Conservation (phyloP, 2,888 invertebrate genomes). For the Eupithecia insigniata region DNA sequence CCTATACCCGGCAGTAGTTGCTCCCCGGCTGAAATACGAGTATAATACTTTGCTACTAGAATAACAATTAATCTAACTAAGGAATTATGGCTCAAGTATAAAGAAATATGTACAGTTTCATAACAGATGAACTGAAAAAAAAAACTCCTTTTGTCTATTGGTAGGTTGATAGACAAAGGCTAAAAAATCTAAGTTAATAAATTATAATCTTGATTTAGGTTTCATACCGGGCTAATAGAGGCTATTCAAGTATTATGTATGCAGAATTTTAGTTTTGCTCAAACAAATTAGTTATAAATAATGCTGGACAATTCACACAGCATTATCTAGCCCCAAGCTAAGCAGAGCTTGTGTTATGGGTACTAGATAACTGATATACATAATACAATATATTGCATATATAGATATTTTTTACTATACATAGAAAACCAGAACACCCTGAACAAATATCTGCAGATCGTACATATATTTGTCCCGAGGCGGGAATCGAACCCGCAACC, state of each 20-base stretch:
- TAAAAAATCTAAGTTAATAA: background rate
- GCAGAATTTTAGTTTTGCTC: background rate
- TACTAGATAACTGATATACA: too few relatives aligned
- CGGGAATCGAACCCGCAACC: too few relatives aligned
- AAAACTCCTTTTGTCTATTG: background rate
- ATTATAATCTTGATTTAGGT: background rate
- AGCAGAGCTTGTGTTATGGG: too few relatives aligned
- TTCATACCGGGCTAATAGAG: too few relatives aligned
- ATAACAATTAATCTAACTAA: background rate
- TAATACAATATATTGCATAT: too few relatives aligned
- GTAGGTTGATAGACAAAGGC: background rate
- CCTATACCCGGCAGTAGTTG: background rate
- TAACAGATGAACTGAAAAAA: background rate
- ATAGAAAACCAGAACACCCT: too few relatives aligned
- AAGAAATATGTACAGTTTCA: background rate
- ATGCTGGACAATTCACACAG: too few relatives aligned
- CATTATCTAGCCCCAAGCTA: too few relatives aligned
- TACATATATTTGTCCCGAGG: too few relatives aligned
- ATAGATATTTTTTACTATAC: too few relatives aligned
- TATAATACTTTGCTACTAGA: conserved; percentile 4
- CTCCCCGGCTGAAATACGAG: background rate
- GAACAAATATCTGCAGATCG: too few relatives aligned
- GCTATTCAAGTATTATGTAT: background rate
- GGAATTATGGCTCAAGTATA: background rate
- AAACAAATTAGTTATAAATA: too few relatives aligned